phyloP scores from a whole-genome alignment of 2,113 vertebrate species.

The Erythrolamprus reginae region DNA sequence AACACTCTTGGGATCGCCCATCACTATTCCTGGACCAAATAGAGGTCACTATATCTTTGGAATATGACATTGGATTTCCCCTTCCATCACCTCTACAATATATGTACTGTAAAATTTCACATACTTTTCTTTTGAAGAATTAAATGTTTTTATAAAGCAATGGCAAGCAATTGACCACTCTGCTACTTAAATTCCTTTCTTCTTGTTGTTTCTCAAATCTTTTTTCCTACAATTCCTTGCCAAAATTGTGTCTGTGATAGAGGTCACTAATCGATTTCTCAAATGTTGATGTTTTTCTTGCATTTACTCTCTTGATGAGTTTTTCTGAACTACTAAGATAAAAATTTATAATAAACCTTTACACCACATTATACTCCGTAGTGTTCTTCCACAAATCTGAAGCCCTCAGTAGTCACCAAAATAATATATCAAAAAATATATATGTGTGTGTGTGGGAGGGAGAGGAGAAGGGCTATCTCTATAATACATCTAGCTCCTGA shows the following conservation, averaged over 20 bases:
- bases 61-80: neutral
- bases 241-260: neutral
- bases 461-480: neutral
- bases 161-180: neutral
- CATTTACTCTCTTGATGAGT: neutral
- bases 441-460: neutral
- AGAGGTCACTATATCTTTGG: neutral
- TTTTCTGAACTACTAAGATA: neutral
- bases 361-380: neutral
- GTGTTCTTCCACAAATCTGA: neutral
- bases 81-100: neutral
- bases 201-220: neutral
- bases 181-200: neutral
- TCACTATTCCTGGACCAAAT: too few relatives aligned
- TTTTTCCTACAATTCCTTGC: neutral
- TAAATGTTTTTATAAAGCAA: neutral
- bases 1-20: too few relatives aligned
- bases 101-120: neutral
- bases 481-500: neutral
- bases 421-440: too few relatives aligned
- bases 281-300: neutral
- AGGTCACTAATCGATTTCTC: neutral
- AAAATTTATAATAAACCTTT: neutral
- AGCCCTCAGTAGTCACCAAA: neutral
- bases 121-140: neutral